These are phyloP conservation scores for Mareca strepera DNA, from an alignment of 2,797 vertebrate species.

Conservation along the genomic window DNA sequence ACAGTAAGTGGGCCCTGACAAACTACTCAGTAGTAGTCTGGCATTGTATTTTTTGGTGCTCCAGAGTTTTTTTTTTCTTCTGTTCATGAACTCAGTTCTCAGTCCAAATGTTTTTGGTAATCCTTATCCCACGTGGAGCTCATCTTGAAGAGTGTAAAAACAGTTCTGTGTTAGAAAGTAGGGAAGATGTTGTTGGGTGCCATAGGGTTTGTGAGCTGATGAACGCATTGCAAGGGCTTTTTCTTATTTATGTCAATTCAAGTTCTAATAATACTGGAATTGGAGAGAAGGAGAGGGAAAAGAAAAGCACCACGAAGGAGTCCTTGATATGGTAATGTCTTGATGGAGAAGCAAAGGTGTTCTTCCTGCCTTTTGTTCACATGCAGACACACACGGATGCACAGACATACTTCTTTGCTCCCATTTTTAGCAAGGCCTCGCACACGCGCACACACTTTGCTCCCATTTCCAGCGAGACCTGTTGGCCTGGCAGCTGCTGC, in stretches of 20 bases:
- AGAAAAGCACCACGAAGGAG: background rate
- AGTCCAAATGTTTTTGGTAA: background rate
- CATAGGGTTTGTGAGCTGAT: background rate
- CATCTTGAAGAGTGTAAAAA: background rate
- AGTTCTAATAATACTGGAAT: background rate
- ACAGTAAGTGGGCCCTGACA: background rate
- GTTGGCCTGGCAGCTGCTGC: background rate
- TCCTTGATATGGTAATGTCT: background rate
- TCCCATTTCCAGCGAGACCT: background rate
- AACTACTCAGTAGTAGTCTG: background rate
- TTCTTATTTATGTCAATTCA: background rate
- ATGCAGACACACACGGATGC: no score
- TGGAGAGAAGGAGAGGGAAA: background rate
- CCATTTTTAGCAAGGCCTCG: background rate
- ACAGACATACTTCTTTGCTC: background rate
- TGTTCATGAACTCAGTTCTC: background rate
- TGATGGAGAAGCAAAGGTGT: no score
- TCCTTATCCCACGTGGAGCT: background rate
- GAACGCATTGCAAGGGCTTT: background rate
- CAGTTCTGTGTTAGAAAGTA: background rate
- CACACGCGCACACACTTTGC: background rate
- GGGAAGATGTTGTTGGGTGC: fast-evolving
- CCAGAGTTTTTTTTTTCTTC: background rate
- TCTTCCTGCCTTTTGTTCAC: background rate
- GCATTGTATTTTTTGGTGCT: background rate